Conservation (phyloP, 2,113 vertebrate species). For the Catharus bicknelli region DNA sequence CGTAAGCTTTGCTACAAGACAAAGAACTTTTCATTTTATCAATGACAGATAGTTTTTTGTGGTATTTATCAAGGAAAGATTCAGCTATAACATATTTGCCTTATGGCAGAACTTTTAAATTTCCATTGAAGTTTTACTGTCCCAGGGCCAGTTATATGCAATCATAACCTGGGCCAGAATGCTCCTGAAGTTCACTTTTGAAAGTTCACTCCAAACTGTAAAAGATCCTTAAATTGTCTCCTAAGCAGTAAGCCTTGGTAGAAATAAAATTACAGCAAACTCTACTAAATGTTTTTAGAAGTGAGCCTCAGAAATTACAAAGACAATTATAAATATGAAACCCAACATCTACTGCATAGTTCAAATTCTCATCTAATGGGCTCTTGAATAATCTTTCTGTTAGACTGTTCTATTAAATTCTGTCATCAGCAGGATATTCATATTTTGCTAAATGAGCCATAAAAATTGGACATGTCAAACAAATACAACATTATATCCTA, state of each 20-base stretch:
- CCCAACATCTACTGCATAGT: neutral
- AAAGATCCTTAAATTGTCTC: neutral
- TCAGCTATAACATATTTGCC: neutral
- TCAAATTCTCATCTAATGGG: constrained; percentile 33
- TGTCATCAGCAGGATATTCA: neutral
- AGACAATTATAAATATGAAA: constrained; percentile 2
- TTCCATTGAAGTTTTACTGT: neutral
- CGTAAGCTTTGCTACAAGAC: neutral
- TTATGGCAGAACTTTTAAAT: neutral
- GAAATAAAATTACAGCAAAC: neutral
- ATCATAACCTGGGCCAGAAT: neutral
- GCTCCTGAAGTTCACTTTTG: neutral
- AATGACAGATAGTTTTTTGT: neutral
- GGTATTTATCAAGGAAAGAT: neutral
- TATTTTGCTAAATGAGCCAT: constrained; percentile 24
- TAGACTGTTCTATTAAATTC: neutral
- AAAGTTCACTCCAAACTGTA: neutral
- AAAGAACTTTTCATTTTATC: neutral
- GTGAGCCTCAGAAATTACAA: neutral
- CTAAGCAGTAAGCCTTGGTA: neutral
- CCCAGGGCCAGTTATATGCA: neutral
- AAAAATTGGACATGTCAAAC: constrained; percentile 6
- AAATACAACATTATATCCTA: neutral
- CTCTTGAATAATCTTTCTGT: constrained; percentile 28
- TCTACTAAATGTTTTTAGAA: neutral